phyloP scores from a whole-genome alignment of 2,888 invertebrate species.

The Scelioninae gen. 1 region DNA sequence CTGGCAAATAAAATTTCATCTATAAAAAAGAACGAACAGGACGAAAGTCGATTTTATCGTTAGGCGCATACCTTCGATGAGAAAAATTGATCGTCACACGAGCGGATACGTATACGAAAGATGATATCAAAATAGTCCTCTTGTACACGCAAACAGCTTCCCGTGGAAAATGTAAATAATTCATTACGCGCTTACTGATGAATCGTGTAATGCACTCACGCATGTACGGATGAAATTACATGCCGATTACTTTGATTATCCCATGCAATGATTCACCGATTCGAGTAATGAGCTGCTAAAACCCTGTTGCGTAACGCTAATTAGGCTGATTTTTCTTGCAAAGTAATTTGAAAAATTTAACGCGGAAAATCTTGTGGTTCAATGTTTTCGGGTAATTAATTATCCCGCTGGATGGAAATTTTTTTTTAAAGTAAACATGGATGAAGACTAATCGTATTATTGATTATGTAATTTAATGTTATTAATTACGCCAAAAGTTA shows the following conservation, averaged over 20 bases:
- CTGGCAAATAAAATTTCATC: constrained; percentile 33
- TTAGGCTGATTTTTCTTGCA: not conserved
- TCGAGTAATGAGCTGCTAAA: constrained; percentile 42
- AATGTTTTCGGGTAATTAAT: not conserved
- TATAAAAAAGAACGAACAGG: constrained; percentile 33
- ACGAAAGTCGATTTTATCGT: constrained; percentile 60
- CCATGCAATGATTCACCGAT: constrained; percentile 33
- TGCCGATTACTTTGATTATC: constrained; percentile 63
- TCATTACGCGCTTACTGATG: constrained; percentile 75
- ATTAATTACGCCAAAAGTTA: no score
- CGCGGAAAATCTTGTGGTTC: no score
- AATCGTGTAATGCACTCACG: constrained; percentile 73
- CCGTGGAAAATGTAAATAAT: constrained; percentile 76
- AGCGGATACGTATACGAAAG: constrained; percentile 42
- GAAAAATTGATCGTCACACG: constrained; percentile 59
- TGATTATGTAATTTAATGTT: no score
- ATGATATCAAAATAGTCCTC: constrained; percentile 65
- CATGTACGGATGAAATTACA: constrained; percentile 61
- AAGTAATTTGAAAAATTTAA: no score
- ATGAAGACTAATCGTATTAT: no score
- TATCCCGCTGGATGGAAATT: no score
- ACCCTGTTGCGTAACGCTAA: constrained; percentile 24
- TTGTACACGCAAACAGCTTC: constrained; percentile 54
- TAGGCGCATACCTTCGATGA: constrained; percentile 50
- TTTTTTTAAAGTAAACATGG: no score